Percentiles rank a stretch among this genome's conserved stretches.
Conservation (phyloP, 2,113 vertebrate species). For the Sorex araneus region DNA sequence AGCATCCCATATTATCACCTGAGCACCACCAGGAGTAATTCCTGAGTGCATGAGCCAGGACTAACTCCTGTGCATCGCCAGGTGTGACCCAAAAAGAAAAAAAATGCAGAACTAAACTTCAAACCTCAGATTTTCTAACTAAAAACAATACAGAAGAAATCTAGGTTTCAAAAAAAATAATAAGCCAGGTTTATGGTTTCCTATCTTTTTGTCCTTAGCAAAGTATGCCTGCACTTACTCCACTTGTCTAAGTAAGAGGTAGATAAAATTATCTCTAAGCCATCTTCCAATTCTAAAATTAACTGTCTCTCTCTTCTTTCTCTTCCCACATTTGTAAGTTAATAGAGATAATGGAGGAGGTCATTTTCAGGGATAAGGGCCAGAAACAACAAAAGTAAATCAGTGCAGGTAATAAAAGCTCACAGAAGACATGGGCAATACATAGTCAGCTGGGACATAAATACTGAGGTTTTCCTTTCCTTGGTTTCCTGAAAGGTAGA, state of each 20-base stretch:
- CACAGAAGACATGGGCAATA: background rate
- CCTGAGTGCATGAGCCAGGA: too few species aligned
- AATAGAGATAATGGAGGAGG: too few species aligned
- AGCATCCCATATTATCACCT: too few species aligned
- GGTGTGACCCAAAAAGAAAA: too few species aligned
- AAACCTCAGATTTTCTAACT: too few species aligned
- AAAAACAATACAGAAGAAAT: background rate
- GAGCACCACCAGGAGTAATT: too few species aligned
- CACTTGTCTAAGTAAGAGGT: background rate
- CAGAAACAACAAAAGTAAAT: background rate
- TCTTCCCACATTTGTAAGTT: too few species aligned
- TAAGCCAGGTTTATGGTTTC: background rate
- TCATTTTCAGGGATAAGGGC: background rate
- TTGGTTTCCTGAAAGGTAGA: background rate
- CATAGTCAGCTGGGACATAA: background rate
- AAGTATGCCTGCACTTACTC: background rate
- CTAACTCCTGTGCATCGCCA: too few species aligned
- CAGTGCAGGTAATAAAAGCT: background rate
- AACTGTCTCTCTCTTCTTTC: too few species aligned
- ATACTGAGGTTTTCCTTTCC: background rate
- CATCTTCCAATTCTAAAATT: background rate
- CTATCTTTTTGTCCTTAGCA: background rate
- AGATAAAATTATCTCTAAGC: background rate
- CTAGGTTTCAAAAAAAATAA: background rate
- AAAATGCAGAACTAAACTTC: too few species aligned